A percentile compares a stretch with the other conserved stretches of the same genome.
Evolutionary conservation across 1,140 invertebrate genomes (phyloP).

Genomic region (Lutraria rhynchaena): DNA sequence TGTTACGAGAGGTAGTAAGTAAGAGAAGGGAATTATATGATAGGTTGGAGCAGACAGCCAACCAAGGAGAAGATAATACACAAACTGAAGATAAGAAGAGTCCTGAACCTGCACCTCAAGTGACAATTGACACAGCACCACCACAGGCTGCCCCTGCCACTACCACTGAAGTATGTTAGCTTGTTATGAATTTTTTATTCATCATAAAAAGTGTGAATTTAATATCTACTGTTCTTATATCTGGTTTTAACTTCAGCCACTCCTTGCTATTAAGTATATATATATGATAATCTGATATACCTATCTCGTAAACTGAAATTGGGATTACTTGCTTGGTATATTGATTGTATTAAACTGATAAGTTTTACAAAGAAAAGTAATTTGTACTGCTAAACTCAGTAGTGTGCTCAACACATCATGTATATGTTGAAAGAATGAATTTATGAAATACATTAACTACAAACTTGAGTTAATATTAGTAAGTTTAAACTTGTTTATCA

Average conservation of each 20-base stretch:
- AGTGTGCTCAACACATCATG: too few relatives aligned
- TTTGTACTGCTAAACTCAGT: too few relatives aligned
- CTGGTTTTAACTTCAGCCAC: too few relatives aligned
- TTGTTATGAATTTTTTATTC: neutral
- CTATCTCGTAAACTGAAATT: neutral
- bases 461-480: neutral
- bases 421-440: neutral
- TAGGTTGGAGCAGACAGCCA: slow-evolving; percentile 57
- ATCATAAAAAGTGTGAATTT: neutral
- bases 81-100: slow-evolving; percentile 9
- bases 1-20: slow-evolving; percentile 78
- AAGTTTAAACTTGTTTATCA: too few relatives aligned
- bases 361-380: too few relatives aligned
- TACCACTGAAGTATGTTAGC: slow-evolving; percentile 64
- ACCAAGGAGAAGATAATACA: neutral
- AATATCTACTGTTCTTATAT: too few relatives aligned
- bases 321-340: neutral
- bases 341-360: neutral
- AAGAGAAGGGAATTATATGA: slow-evolving; percentile 71
- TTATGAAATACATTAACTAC: neutral
- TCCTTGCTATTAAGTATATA: too few relatives aligned
- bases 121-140: slow-evolving; percentile 50
- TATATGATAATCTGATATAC: neutral
- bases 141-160: slow-evolving; percentile 64
- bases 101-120: slow-evolving; percentile 19